phyloP scores from a whole-genome alignment of 2,113 vertebrate species.

The Cichladusa arquata region DNA sequence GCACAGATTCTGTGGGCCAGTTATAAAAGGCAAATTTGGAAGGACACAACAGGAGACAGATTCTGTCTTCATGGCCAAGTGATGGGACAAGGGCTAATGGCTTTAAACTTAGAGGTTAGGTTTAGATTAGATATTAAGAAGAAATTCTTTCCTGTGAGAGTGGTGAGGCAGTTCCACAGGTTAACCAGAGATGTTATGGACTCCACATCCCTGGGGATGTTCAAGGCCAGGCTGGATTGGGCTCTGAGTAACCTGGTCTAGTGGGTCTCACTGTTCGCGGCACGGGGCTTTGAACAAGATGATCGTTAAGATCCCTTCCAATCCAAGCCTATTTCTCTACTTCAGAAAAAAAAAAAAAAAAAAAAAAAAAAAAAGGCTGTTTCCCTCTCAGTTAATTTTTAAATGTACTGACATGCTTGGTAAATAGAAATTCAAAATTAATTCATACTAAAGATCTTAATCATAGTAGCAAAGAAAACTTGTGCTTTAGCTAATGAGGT shows the following conservation, averaged over 20 bases:
- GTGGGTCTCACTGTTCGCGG: too few species aligned
- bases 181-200: background rate
- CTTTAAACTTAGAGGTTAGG: background rate
- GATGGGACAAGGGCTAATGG: background rate
- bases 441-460: background rate
- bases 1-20: background rate
- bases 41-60: background rate
- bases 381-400: background rate
- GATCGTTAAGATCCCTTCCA: background rate
- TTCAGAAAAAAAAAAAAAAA: background rate
- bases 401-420: background rate
- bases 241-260: background rate
- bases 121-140: background rate
- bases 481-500: background rate
- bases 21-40: background rate
- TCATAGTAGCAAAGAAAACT: background rate
- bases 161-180: background rate
- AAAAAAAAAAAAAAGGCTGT: background rate
- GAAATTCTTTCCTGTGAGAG: background rate
- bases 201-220: accelerated
- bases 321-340: background rate
- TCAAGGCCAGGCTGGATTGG: background rate
- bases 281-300: background rate
- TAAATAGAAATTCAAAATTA: background rate
- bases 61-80: background rate